These are phyloP conservation scores for Polypedilum vanderplanki DNA, from an alignment of 1,140 invertebrate genomes.

Conservation along the genomic window DNA sequence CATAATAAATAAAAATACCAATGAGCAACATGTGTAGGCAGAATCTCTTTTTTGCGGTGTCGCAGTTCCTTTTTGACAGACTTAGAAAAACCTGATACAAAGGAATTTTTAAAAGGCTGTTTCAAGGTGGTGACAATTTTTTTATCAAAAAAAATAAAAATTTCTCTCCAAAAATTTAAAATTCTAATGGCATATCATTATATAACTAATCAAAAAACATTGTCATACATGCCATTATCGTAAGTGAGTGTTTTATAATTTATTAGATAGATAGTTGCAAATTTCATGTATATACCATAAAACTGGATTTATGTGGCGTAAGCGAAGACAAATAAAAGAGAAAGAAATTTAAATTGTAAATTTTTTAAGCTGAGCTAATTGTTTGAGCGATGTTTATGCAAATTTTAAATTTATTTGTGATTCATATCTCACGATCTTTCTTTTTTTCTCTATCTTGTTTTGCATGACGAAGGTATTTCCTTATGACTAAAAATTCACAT, in stretches of 20 bases:
- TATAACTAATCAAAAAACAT: no score
- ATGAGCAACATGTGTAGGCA: constrained; percentile 16
- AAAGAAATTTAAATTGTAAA: constrained; percentile 3
- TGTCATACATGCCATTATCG: no score
- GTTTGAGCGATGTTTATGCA: constrained; percentile 17
- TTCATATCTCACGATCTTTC: constrained; percentile 11
- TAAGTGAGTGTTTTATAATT: no score
- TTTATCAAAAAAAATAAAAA: no score
- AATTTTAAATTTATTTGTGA: background rate
- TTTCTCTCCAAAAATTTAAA: no score
- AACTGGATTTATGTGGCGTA: no score
- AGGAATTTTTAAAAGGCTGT: no score
- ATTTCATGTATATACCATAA: no score
- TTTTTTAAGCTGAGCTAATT: background rate
- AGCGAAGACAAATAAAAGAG: background rate
- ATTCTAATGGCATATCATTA: no score
- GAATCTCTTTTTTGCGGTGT: background rate
- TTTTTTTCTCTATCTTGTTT: background rate
- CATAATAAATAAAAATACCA: background rate
- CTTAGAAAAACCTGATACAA: background rate
- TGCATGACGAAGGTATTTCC: background rate
- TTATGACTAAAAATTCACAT: constrained; percentile 4
- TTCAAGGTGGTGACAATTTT: no score
- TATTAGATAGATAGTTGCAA: no score
- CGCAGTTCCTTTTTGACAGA: constrained; percentile 3